Evolutionary conservation across 2,888 invertebrate genomes (phyloP).

Genomic region (Drosophila kuntzei): DNA sequence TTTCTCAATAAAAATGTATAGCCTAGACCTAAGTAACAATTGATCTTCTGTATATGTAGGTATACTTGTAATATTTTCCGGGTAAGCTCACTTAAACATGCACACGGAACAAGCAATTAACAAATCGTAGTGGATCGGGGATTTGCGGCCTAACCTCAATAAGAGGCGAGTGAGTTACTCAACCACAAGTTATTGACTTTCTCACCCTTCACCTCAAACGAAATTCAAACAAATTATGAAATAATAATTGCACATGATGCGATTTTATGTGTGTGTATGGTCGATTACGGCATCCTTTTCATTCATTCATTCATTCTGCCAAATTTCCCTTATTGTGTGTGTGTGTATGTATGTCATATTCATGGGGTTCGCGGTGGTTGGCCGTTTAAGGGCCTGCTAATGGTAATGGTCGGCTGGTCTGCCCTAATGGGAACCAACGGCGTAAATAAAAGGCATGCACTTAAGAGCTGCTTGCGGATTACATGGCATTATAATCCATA

Average conservation of each 20-base stretch:
- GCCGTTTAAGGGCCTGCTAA: slow-evolving; percentile 51
- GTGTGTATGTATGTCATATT: slow-evolving; percentile 16
- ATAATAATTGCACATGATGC: slow-evolving; percentile 81
- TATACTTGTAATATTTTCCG: not conserved
- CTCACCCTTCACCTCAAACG: slow-evolving; percentile 69
- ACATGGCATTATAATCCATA: slow-evolving; percentile 73
- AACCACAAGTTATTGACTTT: slow-evolving; percentile 78
- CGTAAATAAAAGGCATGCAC: slow-evolving; percentile 79
- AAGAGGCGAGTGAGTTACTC: slow-evolving; percentile 33
- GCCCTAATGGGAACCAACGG: slow-evolving; percentile 70
- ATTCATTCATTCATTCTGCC: slow-evolving; percentile 46
- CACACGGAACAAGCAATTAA: slow-evolving; percentile 26
- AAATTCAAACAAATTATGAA: slow-evolving; percentile 77
- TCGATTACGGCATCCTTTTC: slow-evolving; percentile 50
- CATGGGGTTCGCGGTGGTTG: slow-evolving; percentile 59
- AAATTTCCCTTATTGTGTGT: slow-evolving; percentile 55
- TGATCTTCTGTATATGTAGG: no score
- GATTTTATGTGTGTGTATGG: slow-evolving; percentile 56
- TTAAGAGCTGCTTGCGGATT: slow-evolving; percentile 75
- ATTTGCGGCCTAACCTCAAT: slow-evolving; percentile 3
- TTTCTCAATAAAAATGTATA: no score
- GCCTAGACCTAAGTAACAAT: no score
- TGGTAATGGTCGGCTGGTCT: slow-evolving; percentile 51
- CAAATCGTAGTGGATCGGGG: slow-evolving; percentile 10
- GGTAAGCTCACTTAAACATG: not conserved